Evolutionary conservation across 2,888 invertebrate genomes (phyloP).

Genomic region (Dicyrtomina minuta): DNA sequence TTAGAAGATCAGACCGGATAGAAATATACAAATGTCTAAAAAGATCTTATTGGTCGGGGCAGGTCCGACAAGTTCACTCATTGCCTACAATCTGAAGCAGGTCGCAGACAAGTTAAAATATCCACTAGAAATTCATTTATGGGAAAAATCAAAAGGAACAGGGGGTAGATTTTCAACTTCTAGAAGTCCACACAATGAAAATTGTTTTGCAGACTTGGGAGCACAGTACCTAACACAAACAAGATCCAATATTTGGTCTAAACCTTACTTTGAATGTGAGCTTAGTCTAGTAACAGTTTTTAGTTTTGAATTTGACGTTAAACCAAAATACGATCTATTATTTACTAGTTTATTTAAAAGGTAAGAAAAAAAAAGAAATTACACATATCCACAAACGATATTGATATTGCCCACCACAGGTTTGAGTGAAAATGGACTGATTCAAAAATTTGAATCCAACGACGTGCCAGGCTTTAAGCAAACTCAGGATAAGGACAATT

Average conservation of each 20-base stretch:
- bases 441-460: conserved; percentile 37
- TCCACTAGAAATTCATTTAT: conserved; percentile 43
- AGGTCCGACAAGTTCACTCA: conserved; percentile 48
- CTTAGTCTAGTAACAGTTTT: no score
- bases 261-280: conserved; percentile 49
- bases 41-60: conserved; percentile 48
- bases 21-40: conserved; percentile 42
- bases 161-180: conserved; percentile 49
- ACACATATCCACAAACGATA: no score
- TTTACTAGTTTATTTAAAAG: no score
- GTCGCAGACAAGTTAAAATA: conserved; percentile 2
- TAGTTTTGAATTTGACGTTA: no score
- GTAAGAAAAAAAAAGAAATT: no score
- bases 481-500: conserved; percentile 36
- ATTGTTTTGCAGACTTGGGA: conserved; percentile 47
- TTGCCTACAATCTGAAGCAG: conserved; percentile 39
- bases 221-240: conserved; percentile 50
- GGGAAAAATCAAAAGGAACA: conserved; percentile 43
- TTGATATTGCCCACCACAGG: conserved; percentile 27
- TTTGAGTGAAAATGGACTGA: conserved; percentile 33
- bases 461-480: conserved; percentile 41
- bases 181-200: conserved; percentile 35
- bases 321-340: no score
- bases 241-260: conserved; percentile 24
- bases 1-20: no score